Base-by-base conservation (phyloP, 2,113 vertebrate species). In the Chiloscyllium plagiosum region DNA sequence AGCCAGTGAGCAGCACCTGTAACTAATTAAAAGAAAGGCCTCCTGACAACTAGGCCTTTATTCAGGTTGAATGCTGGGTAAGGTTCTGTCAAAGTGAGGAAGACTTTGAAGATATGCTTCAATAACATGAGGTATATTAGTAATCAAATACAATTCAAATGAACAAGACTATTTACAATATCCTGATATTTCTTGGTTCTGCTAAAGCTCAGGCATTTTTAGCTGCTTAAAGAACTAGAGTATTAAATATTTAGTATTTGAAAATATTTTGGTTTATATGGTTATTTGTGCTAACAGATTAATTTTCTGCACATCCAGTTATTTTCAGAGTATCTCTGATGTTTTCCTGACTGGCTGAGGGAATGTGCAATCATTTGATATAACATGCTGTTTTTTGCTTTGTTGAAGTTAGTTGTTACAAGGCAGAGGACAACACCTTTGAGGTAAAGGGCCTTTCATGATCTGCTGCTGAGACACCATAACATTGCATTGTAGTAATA, bases 311-410 rank as follows among this genome's bases (percentile, higher is more conserved):
- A 70, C 42, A 26, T 42, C 93, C 42, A 50, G 68, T 70, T 94
- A 69, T 0, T 70, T 89, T 89, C 8, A 52, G 37, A 72, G 52
- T 29, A 72, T 52, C 42, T 50, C 26, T 12, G 10, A 76, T 95
- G 7, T 72, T 95, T 95, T 95, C 33, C 72, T 95, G 72, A 95
- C 50, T 95, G 42, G 69, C 94, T 47, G 69, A 72, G 69, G 68
- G n/a, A 26, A 2, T 95, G 94, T 70, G 66, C 37, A 50, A n/a
- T 42, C 26, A 70, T 70, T 47, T 26, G 68, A 90, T 47, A 65
- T 65, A 42, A 29, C 2, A 42, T 56, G 50, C 50, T 52, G 10
- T 89, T 52, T 52, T 20, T 89, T 56, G 52, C 50, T 42, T 87
- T 42, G 37, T 20, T 50, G 37, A 94, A 47, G 19, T 94, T 70